Conservation (phyloP, 2,888 invertebrate species). For the Thecophora atra region DNA sequence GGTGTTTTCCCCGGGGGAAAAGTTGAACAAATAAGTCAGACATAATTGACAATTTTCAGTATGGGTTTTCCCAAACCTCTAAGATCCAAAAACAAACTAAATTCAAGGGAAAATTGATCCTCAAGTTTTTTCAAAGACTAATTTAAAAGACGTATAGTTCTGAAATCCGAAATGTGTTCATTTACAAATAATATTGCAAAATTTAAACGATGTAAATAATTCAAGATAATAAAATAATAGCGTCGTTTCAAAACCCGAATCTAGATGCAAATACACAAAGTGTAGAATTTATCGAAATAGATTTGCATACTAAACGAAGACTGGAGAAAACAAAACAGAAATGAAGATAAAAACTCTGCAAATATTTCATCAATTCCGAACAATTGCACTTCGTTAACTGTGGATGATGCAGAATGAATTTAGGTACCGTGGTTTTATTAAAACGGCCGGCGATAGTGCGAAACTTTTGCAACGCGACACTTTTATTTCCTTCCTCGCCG, state of each 20-base stretch:
- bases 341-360: background rate
- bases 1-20: too few relatives aligned
- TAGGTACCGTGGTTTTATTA: conserved; percentile 12
- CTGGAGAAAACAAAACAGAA: background rate
- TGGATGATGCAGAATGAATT: background rate
- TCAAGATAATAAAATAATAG: background rate
- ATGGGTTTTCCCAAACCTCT: too few relatives aligned
- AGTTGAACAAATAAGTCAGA: too few relatives aligned
- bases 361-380: conserved; percentile 12
- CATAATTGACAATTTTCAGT: too few relatives aligned
- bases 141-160: too few relatives aligned
- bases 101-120: too few relatives aligned
- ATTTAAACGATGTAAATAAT: too few relatives aligned
- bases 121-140: too few relatives aligned
- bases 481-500: background rate
- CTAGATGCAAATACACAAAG: background rate
- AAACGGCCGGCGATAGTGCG: background rate
- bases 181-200: too few relatives aligned
- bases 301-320: background rate
- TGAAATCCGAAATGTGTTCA: too few relatives aligned
- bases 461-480: conserved; percentile 25
- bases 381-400: conserved; percentile 25
- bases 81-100: too few relatives aligned
- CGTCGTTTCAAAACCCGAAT: background rate
- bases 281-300: background rate